Percentiles rank a stretch among this genome's conserved stretches.
Evolutionary conservation across 2,888 invertebrate genomes (phyloP).

Genomic region (Acrobasis consociella): DNA sequence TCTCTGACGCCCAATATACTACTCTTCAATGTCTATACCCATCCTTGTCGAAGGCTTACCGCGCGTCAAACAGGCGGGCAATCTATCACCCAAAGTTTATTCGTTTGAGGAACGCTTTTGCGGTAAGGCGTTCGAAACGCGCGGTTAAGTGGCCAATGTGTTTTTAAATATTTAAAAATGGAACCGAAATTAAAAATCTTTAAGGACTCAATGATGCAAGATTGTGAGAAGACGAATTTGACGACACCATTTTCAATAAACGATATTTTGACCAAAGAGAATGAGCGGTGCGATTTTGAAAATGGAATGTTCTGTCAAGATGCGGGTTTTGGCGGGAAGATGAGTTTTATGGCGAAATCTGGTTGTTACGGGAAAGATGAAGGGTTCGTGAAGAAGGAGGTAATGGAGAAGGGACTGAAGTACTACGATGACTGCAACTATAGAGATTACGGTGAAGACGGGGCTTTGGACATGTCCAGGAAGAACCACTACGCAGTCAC

Average conservation of each 20-base stretch:
- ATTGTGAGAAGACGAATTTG: slow-evolving; percentile 71
- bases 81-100: slow-evolving; percentile 79
- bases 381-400: slow-evolving; percentile 63
- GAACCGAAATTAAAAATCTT: slow-evolving; percentile 70
- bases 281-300: slow-evolving; percentile 73
- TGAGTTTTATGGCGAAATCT: slow-evolving; percentile 59
- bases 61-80: slow-evolving; percentile 74
- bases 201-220: slow-evolving; percentile 63
- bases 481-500: slow-evolving; percentile 74
- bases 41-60: slow-evolving; percentile 72
- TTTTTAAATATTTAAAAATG: slow-evolving; percentile 56
- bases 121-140: slow-evolving; percentile 65
- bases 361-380: slow-evolving; percentile 54
- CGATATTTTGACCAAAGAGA: slow-evolving; percentile 86
- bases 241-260: slow-evolving; percentile 89
- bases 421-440: slow-evolving; percentile 70
- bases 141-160: slow-evolving; percentile 60
- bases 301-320: slow-evolving; percentile 65
- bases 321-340: slow-evolving; percentile 65
- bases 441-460: slow-evolving; percentile 68
- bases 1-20: slow-evolving; percentile 37
- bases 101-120: slow-evolving; percentile 79
- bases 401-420: slow-evolving; percentile 64
- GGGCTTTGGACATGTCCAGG: slow-evolving; percentile 77
- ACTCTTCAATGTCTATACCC: slow-evolving; percentile 34